phyloP scores from a whole-genome alignment of 92 coral and sea anemone species.

The Porites evermanni region DNA sequence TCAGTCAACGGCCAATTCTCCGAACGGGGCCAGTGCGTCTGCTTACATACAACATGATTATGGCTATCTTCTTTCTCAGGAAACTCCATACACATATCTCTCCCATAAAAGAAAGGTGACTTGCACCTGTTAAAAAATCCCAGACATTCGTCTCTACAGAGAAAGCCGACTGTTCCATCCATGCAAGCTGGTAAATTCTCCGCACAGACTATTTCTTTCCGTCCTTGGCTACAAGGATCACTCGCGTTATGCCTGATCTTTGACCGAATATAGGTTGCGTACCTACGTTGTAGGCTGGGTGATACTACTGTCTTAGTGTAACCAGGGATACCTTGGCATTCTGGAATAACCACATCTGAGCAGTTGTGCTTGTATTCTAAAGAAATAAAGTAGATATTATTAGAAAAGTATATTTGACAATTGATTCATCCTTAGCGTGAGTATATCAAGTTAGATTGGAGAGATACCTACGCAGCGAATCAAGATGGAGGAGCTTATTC shows the following conservation, averaged over 20 bases:
- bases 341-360: conserved; percentile 28
- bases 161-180: conserved; percentile 44
- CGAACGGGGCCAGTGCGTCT: conserved; percentile 77
- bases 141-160: conserved; percentile 65
- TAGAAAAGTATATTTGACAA: too few relatives aligned
- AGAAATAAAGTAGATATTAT: background rate
- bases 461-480: too few relatives aligned
- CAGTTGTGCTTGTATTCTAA: conserved; percentile 26
- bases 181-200: conserved; percentile 70
- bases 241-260: background rate
- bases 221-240: conserved; percentile 6
- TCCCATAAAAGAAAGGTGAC: conserved; percentile 47
- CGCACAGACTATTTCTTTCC: conserved; percentile 59
- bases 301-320: conserved; percentile 38
- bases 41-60: conserved; percentile 42
- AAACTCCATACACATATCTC: conserved; percentile 71
- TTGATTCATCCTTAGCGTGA: too few relatives aligned
- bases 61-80: conserved; percentile 42
- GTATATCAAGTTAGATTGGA: too few relatives aligned
- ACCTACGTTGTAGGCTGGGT: background rate
- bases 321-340: conserved; percentile 30
- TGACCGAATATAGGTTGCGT: background rate
- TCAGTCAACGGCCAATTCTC: conserved; percentile 61
- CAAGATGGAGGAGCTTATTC: too few relatives aligned
- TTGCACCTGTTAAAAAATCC: conserved; percentile 60